phyloP scores from a whole-genome alignment of 2,888 invertebrate genomes.

The Linyphia triangularis region DNA sequence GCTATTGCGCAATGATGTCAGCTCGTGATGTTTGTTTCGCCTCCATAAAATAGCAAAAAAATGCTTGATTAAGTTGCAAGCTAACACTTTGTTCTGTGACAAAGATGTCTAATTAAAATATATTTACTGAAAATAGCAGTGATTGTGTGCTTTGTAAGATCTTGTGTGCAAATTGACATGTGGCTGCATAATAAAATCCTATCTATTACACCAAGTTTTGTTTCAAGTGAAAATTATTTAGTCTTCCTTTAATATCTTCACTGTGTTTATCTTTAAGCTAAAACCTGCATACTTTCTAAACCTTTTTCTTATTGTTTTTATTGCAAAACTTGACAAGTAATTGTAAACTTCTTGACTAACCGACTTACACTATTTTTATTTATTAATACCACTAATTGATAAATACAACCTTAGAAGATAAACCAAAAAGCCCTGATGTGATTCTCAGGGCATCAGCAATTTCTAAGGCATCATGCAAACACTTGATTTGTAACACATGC shows the following conservation, averaged over 20 bases:
- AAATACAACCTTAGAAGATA: too few relatives aligned
- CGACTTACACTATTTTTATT: too few relatives aligned
- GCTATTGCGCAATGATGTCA: conserved; percentile 16
- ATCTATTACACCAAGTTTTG: conserved; percentile 48
- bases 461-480: too few relatives aligned
- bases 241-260: background rate
- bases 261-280: background rate
- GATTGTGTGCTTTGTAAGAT: conserved; percentile 58
- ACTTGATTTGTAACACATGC: too few relatives aligned
- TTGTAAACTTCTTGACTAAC: too few relatives aligned
- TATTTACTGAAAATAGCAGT: conserved; percentile 33
- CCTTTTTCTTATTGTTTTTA: too few relatives aligned
- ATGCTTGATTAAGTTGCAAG: conserved; percentile 10
- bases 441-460: too few relatives aligned
- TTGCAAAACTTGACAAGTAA: too few relatives aligned
- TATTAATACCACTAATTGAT: too few relatives aligned
- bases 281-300: background rate
- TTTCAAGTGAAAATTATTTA: background rate
- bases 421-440: too few relatives aligned
- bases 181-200: conserved; percentile 73
- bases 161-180: conserved; percentile 54
- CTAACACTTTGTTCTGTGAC: conserved; percentile 45
- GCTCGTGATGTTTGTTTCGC: conserved; percentile 24
- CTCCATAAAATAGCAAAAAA: conserved; percentile 7
- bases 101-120: conserved; percentile 40